Conservation (phyloP, 1,140 invertebrate species). For the Pteromalus puparum region DNA sequence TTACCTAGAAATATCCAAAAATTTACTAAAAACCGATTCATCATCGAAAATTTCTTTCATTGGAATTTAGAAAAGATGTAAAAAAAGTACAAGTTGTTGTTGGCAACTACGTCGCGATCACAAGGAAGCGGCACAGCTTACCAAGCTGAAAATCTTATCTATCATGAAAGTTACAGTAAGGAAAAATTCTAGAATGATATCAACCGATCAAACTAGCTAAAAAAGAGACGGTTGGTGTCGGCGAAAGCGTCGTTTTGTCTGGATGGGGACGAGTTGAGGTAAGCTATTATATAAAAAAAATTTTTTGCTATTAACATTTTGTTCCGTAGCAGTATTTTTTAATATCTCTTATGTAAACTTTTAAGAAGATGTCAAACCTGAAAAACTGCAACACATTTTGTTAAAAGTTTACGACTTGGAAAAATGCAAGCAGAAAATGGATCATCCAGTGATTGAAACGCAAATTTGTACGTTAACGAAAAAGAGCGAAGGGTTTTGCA, state of each 20-base stretch:
- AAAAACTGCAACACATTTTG: background rate
- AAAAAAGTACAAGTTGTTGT: too few relatives aligned
- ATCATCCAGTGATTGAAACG: background rate
- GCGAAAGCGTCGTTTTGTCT: background rate
- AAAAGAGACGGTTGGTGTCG: background rate
- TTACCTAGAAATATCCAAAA: too few relatives aligned
- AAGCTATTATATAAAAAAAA: background rate
- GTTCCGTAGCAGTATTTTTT: background rate
- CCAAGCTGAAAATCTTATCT: background rate
- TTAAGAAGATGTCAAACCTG: background rate
- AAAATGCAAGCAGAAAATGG: background rate
- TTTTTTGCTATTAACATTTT: background rate
- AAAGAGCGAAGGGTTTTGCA: conserved; percentile 74
- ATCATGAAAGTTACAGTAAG: background rate
- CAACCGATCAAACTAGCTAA: background rate
- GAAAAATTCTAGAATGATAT: background rate
- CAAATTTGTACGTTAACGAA: conserved; percentile 56
- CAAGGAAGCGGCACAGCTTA: background rate
- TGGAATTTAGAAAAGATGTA: too few relatives aligned
- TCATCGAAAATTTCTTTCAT: too few relatives aligned
- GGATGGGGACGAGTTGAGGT: background rate
- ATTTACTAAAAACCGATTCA: too few relatives aligned
- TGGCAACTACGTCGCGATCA: too few relatives aligned
- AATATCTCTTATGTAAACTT: background rate
- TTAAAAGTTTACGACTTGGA: background rate